Evolutionary conservation across 2,888 invertebrate species (phyloP).

Genomic region (Norana najaformis): DNA sequence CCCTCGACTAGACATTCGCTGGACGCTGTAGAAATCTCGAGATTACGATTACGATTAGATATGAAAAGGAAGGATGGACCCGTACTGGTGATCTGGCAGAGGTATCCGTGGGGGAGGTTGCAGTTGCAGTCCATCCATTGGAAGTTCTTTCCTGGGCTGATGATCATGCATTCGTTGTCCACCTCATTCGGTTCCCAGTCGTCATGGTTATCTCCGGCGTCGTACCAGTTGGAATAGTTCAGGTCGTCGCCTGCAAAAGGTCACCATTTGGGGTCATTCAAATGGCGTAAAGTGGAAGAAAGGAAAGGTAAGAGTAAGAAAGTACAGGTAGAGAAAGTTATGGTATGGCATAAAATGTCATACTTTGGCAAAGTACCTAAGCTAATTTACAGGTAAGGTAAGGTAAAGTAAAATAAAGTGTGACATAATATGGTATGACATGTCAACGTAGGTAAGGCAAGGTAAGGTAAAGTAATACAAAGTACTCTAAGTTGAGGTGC

Average conservation of each 20-base stretch:
- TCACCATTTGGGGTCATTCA: background rate
- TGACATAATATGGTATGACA: background rate
- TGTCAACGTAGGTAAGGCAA: background rate
- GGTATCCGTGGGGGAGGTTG: background rate
- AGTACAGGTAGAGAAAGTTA: background rate
- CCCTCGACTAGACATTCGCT: no score
- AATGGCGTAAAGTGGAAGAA: no score
- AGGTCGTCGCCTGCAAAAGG: background rate
- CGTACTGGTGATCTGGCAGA: background rate
- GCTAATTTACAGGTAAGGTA: background rate
- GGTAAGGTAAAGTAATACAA: background rate
- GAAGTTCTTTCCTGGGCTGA: slow-evolving; percentile 1
- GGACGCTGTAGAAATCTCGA: no score
- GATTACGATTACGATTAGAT: no score
- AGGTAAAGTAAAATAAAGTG: background rate
- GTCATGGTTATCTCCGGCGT: background rate
- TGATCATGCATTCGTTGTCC: background rate
- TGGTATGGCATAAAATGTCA: background rate
- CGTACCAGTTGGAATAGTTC: background rate
- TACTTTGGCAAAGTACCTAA: no score
- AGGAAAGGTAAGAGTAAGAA: background rate
- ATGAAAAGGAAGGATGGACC: background rate
- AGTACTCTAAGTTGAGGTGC: background rate
- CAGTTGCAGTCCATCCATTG: background rate
- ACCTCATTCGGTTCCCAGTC: slow-evolving; percentile 15